Evolutionary conservation across 2,113 vertebrate species (phyloP).

Genomic region (Miniopterus natalensis): DNA sequence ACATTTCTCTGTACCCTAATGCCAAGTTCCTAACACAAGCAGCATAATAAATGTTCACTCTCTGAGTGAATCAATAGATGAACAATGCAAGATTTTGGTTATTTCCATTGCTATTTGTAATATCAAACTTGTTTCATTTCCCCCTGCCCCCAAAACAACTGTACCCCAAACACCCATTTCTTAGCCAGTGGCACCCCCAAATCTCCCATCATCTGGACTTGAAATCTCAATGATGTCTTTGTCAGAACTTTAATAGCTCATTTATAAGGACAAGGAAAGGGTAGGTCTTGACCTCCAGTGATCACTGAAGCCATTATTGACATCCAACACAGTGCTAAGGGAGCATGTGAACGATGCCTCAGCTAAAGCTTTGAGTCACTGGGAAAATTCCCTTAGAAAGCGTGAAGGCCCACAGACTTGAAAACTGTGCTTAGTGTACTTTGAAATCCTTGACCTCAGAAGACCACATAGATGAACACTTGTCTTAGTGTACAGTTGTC

Average conservation of each 20-base stretch:
- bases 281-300: neutral
- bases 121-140: neutral
- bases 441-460: constrained; percentile 73
- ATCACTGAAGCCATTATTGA: neutral
- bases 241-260: neutral
- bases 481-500: constrained; percentile 8
- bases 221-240: constrained; percentile 1
- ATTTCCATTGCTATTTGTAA: constrained; percentile 47
- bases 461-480: constrained; percentile 66
- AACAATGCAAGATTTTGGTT: neutral
- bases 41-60: neutral
- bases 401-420: constrained; percentile 59
- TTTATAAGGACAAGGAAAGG: neutral
- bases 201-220: neutral
- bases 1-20: neutral
- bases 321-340: neutral
- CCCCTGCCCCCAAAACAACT: neutral
- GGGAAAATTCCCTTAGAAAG: neutral
- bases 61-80: neutral
- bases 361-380: neutral
- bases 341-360: neutral
- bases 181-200: neutral
- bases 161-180: neutral
- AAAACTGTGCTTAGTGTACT: constrained; percentile 65
- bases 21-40: neutral